Evolutionary conservation across 2,113 vertebrate species (phyloP), one percentile per base, ranked within the genome.

Genomic region (Muntiacus reevesi): DNA sequence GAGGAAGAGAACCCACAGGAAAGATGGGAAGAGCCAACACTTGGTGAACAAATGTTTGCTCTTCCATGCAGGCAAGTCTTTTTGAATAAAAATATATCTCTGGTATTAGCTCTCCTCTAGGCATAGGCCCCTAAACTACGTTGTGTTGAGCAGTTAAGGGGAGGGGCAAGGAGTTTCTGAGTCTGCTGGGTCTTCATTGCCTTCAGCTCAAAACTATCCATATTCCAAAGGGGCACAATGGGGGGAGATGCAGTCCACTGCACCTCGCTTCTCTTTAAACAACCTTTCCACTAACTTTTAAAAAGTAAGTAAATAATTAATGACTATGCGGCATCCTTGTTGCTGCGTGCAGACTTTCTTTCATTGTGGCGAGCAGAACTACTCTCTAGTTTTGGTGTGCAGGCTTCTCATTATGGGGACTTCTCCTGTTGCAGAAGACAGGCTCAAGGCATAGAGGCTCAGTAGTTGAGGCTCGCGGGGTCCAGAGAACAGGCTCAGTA

Each of bases 381-480:
- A 43, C 40, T 27, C 21, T 40, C 12, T 76, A 43, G 71, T 27
- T 14, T 76, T 27, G 40, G 36, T 76, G 71, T 0, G 0, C 71
- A 76, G 71, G 23, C 40, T 27, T 27, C 71, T 76, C 71, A 4
- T 27, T 43, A 12, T 4, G 23, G 36, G 14, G 40, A 27, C 40
- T 43, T 76, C 21, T 74, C 67, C 36, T 76, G 40, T 7, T 25
- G 71, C 40, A 76, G 71, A 76, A 12, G 21, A 76, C 1, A 15
- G 71, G 71, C 40, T 76, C 40, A 2, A 43, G 23, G 71, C 23
- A 7, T 23, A 76, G 36, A 43, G 40, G 36, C 71, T 76, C 71
- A 27, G 40, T 1, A 15, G 40, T 2, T 43, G 40, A 27, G 36
- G 23, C n/a, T 76, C 2, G 0, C 3, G 43, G 36, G 36, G 12